Evolutionary conservation across 2,797 vertebrate genomes (phyloP), one percentile per base, ranked within the genome.

Genomic region (Chelon labrosus): DNA sequence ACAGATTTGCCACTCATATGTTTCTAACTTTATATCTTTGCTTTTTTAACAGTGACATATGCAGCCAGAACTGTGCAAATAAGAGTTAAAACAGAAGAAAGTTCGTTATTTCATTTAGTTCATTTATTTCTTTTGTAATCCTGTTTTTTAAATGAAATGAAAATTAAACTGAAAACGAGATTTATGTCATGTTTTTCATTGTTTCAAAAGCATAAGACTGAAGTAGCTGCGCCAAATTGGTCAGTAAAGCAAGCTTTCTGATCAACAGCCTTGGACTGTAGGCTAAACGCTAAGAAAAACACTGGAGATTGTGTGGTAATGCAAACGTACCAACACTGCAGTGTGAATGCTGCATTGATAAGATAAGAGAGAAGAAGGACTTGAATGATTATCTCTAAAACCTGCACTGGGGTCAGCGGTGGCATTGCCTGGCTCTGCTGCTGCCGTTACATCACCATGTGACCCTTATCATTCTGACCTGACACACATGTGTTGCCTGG

Each of bases 401-500:
- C 39, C 61, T 39, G 19, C 20, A 17, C 10, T 14, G 14, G 7
- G 14, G 8, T 35, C 31, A 12, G 20, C 14, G n/a, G 7, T 20
- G 31, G 27, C 4, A 2, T 19, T 38, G n/a, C 27, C 31, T 44
- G 14, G 14, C 42, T 16, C 42, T 44, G 42, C 42, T 17, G 17
- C 9, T 41, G 49, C 11, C 20, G 25, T 73, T 44, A 39, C 49
- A 14, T 80, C 65, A 69, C 38, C 75, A 49, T 62, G 60, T 82
- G 67, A 49, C 69, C 67, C 62, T 54, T 14, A 44, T 69, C 64
- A 75, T 62, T 64, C 31, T 60, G 31, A 84, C 64, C 66, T 3
- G 38, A 68, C 61, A 61, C 38, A 76, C 41, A 69, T 17, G 17
- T 35, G 88, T 89, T 93, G 86, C 91, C 84, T 84, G 82, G 91